Evolutionary conservation across 1,140 invertebrate genomes (phyloP).

Genomic region (Achroia grisella): DNA sequence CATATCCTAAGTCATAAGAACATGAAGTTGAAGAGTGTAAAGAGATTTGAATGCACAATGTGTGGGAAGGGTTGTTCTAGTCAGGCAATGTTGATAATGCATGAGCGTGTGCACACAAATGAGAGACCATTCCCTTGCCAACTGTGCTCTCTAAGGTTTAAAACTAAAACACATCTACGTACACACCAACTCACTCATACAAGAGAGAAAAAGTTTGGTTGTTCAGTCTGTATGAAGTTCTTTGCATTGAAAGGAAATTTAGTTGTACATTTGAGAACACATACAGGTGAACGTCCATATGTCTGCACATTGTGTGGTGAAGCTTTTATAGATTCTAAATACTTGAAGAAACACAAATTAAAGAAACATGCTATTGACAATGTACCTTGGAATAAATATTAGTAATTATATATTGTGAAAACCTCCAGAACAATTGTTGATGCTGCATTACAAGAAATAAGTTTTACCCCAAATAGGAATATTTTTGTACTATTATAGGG

Average conservation of each 20-base stretch:
- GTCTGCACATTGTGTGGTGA: slow-evolving; percentile 78
- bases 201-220: slow-evolving; percentile 71
- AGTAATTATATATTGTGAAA: too few species aligned
- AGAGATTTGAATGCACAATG: slow-evolving; percentile 55
- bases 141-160: slow-evolving; percentile 72
- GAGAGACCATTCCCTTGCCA: slow-evolving; percentile 73
- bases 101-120: slow-evolving; percentile 74
- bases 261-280: slow-evolving; percentile 67
- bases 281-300: slow-evolving; percentile 78
- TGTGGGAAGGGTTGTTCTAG: slow-evolving; percentile 70
- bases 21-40: slow-evolving; percentile 33
- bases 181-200: slow-evolving; percentile 74
- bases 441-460: too few species aligned
- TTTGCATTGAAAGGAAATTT: slow-evolving; percentile 69
- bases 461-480: too few species aligned
- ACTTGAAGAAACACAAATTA: slow-evolving; percentile 69
- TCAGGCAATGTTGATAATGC: slow-evolving; percentile 74
- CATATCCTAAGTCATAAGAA: slow-evolving; percentile 42
- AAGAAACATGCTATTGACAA: slow-evolving; percentile 67
- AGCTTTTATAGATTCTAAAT: slow-evolving; percentile 71
- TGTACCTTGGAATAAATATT: slow-evolving; percentile 61
- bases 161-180: slow-evolving; percentile 72
- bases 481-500: too few species aligned
- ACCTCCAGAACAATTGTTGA: too few species aligned
- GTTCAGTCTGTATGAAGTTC: slow-evolving; percentile 72